Conservation (phyloP, 1,140 invertebrate species). For the Bombus confusus region DNA sequence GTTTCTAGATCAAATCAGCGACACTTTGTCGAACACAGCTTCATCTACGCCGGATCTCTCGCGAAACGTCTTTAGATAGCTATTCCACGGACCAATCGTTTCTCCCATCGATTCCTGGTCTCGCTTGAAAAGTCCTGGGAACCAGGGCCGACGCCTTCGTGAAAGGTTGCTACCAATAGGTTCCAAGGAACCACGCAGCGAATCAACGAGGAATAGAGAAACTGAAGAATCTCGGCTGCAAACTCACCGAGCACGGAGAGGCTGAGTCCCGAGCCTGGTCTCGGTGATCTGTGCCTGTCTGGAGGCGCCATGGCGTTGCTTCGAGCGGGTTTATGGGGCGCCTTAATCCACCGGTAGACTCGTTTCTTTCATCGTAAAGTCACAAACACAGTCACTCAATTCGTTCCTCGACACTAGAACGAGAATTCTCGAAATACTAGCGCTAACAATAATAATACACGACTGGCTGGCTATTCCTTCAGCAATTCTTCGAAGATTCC, state of each 20-base stretch:
- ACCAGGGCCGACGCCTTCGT: not conserved
- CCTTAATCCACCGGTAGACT: slow-evolving; percentile 37
- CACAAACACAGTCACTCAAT: slow-evolving; percentile 30
- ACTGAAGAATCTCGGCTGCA: not conserved
- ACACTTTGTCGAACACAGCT: not conserved
- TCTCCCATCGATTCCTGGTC: not conserved
- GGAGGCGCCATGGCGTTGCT: slow-evolving; percentile 75
- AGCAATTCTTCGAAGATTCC: not conserved
- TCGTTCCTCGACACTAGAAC: not conserved
- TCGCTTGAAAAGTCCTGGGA: not conserved
- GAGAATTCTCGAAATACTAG: not conserved
- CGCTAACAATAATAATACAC: not conserved
- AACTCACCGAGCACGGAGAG: slow-evolving; percentile 78
- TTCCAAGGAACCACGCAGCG: not conserved
- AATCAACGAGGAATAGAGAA: not conserved
- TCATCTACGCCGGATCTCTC: not conserved
- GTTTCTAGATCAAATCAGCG: slow-evolving; percentile 12
- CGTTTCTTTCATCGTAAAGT: slow-evolving; percentile 38
- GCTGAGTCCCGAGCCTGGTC: slow-evolving; percentile 75
- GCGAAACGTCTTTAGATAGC: not conserved
- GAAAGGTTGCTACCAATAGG: slow-evolving; percentile 8
- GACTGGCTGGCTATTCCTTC: not conserved
- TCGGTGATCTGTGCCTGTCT: slow-evolving; percentile 74
- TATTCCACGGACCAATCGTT: not conserved
- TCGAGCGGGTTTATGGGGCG: not conserved